Base-by-base conservation (phyloP, 2,797 vertebrate species). In the Acanthurus tractus region DNA sequence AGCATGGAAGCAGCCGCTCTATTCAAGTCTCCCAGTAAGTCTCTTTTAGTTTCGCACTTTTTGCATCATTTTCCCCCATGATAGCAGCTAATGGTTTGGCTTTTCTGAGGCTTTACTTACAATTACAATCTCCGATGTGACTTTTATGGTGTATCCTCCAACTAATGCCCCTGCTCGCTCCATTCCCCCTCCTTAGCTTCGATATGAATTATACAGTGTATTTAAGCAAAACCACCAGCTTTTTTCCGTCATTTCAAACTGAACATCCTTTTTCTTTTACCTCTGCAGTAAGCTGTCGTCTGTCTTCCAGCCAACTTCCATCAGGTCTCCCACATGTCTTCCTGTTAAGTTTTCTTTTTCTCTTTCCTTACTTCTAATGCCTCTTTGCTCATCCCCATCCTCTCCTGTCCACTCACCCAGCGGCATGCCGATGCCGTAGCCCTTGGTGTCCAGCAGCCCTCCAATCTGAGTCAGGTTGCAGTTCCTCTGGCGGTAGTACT, bases 391-490 rank as follows among this genome's bases (percentile, higher is more conserved):
- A 6, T n/a, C 8, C 13, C 0, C 22, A 5, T 6, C 23, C 9
- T 25, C 53, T 23, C 18, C 6, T 2, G 56, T n/a, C 12, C 3
- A 89, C 97, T 95, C 95, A 99, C 98, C 98, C 91, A 98, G 91
- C 62, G 98, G 97, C 98, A 99, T 98, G 94, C 98, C 98, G 86
- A 99, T 99, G 93, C 98, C 98, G 67, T 99, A 99, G 95, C 98
- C 98, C 95, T 99, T 99, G 90, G 98, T 99, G 96, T 99, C 98
- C 94, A 99, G 96, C 90, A 99, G 96, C 78, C 98, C 98, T 84
- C 98, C 98, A 48, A 99, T 98, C 96, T 99, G 98, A 57, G 98
- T 99, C 93, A 99, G 96, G 95, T 99, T 99, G 94, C 98, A 99
- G 96, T 99, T 99, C 96, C 97, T 93, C 83, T 93, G 92, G 25